Evolutionary conservation across 2,113 vertebrate species (phyloP).

Genomic region (Prochilodus magdalenae): DNA sequence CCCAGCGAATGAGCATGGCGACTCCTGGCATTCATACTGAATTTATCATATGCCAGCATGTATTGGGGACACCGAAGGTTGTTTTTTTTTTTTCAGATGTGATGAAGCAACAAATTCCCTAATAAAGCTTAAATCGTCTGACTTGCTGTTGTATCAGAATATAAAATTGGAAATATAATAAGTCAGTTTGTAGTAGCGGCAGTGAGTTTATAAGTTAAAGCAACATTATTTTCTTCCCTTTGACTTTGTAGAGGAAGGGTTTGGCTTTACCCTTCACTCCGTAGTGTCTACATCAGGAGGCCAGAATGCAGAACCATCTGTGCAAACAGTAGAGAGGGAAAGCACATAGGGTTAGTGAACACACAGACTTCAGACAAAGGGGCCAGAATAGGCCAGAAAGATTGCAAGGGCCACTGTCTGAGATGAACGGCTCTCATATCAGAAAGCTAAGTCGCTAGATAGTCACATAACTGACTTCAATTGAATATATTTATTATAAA

Average conservation of each 20-base stretch:
- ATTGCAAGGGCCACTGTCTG: not conserved
- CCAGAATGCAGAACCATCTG: slow-evolving; percentile 18
- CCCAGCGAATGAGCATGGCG: not conserved
- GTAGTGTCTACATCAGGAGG: slow-evolving; percentile 13
- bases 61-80: not conserved
- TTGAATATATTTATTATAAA: too few relatives aligned
- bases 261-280: not conserved
- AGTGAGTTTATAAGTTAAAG: not conserved
- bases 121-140: not conserved
- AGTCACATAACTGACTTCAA: not conserved
- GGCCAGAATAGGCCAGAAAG: not conserved
- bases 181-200: not conserved
- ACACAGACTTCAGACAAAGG: not conserved
- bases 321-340: slow-evolving; percentile 12
- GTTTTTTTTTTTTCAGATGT: not conserved
- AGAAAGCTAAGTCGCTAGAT: not conserved
- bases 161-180: too few relatives aligned
- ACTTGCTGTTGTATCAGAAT: not conserved
- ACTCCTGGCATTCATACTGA: not conserved
- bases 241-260: not conserved
- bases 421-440: not conserved
- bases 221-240: not conserved
- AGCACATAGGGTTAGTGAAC: not conserved
- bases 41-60: not conserved
- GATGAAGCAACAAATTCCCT: not conserved